Conservation (phyloP, 92 coral and sea anemone species). For the Chrysogorgia sp. region DNA sequence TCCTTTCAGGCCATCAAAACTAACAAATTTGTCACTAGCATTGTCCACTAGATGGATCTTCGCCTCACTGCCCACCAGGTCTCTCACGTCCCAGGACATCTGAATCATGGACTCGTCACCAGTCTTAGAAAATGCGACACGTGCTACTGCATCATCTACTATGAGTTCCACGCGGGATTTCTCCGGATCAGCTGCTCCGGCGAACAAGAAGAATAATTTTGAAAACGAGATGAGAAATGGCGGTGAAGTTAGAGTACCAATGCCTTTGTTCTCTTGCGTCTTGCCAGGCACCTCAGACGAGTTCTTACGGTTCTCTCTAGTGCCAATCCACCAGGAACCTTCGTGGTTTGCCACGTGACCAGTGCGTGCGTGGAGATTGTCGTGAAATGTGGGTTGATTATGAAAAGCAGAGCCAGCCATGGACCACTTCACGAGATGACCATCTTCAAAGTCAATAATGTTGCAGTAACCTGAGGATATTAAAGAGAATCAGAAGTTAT, state of each 20-base stretch:
- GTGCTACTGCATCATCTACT: neutral
- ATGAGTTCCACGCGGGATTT: constrained; percentile 22
- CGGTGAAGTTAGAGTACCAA: constrained; percentile 27
- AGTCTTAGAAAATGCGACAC: constrained; percentile 10
- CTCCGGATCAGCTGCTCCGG: constrained; percentile 10
- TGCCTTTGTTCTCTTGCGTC: constrained; percentile 12
- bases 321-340: constrained; percentile 37
- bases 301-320: constrained; percentile 16
- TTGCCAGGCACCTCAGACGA: neutral
- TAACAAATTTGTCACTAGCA: constrained; percentile 30
- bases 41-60: constrained; percentile 23
- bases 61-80: constrained; percentile 5
- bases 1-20: constrained; percentile 33
- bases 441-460: constrained; percentile 21
- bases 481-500: neutral
- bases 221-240: constrained; percentile 7
- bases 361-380: constrained; percentile 26
- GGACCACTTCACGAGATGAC: constrained; percentile 2
- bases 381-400: constrained; percentile 31
- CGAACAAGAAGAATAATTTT: constrained; percentile 23
- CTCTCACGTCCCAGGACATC: constrained; percentile 16
- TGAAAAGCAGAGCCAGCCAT: constrained; percentile 18
- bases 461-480: neutral
- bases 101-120: constrained; percentile 21
- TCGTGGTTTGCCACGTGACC: constrained; percentile 20